Conservation (phyloP, 1,140 invertebrate genomes). For the Harpegnathos saltator region DNA sequence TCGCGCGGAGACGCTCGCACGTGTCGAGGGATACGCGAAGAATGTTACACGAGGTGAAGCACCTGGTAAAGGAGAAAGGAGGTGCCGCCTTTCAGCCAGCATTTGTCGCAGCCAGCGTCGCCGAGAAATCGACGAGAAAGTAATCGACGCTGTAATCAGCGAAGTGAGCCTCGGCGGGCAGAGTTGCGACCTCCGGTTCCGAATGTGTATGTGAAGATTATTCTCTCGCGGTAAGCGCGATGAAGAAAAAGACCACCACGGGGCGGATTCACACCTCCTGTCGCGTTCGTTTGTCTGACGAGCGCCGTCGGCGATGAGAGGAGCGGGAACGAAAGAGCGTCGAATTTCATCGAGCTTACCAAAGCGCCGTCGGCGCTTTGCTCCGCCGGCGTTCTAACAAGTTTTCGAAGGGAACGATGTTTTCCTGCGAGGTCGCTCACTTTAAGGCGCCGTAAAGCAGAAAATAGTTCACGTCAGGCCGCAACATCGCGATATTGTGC, state of each 20-base stretch:
- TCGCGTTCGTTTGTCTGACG: conserved; percentile 15
- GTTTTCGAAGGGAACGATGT: conserved; percentile 68
- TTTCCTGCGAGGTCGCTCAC: conserved; percentile 62
- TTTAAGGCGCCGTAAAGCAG: conserved; percentile 75
- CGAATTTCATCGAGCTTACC: conserved; percentile 73
- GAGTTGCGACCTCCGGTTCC: not conserved
- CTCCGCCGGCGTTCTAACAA: conserved; percentile 70
- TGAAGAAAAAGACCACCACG: conserved; percentile 16
- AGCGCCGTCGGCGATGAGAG: conserved; percentile 8
- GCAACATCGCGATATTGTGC: conserved; percentile 29
- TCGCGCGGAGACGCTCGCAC: not conserved
- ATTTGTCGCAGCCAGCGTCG: too few species aligned
- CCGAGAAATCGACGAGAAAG: too few species aligned
- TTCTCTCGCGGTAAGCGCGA: not conserved
- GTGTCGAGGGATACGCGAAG: too few species aligned
- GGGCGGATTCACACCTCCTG: not conserved
- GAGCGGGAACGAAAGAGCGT: conserved; percentile 54
- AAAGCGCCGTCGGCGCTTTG: conserved; percentile 62
- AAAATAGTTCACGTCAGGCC: conserved; percentile 35
- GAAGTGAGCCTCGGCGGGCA: too few species aligned
- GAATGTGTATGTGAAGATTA: not conserved
- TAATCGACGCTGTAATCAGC: too few species aligned
- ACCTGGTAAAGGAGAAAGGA: too few species aligned
- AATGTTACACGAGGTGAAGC: too few species aligned
- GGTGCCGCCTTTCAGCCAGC: too few species aligned